phyloP scores from a whole-genome alignment of 2,888 invertebrate genomes.

The Drosophila mercatorum region DNA sequence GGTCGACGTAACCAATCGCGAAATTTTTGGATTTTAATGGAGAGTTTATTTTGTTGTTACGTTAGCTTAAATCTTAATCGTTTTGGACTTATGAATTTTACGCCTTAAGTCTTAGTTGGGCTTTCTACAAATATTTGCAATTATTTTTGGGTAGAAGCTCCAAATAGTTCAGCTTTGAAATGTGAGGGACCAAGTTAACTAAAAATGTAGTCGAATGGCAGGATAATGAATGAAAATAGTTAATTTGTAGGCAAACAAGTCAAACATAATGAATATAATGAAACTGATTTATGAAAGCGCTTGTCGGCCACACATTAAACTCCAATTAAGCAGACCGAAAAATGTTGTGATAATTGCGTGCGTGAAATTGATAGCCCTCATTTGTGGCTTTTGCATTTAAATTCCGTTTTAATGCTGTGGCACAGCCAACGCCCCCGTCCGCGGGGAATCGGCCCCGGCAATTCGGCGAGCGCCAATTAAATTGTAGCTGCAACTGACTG shows the following conservation, averaged over 20 bases:
- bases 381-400: conserved; percentile 62
- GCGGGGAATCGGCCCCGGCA: not conserved
- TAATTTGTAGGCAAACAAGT: not conserved
- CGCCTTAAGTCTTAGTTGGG: too few relatives aligned
- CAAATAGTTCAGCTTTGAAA: not conserved
- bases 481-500: conserved; percentile 66
- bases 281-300: conserved; percentile 33
- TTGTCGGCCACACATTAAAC: conserved; percentile 64
- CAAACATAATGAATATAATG: conserved; percentile 1
- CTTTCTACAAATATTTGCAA: too few relatives aligned
- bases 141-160: too few relatives aligned
- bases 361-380: conserved; percentile 69
- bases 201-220: not conserved
- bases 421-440: not conserved
- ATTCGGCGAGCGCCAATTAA: conserved; percentile 53
- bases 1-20: too few relatives aligned
- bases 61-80: too few relatives aligned
- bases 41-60: too few relatives aligned
- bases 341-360: conserved; percentile 72
- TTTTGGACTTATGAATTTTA: too few relatives aligned
- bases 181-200: not conserved
- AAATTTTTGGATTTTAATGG: too few relatives aligned
- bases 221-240: not conserved
- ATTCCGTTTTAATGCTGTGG: conserved; percentile 72
- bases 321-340: conserved; percentile 56